Evolutionary conservation across 2,797 vertebrate species (phyloP).

Genomic region (Acrossocheilus wenchowensis): DNA sequence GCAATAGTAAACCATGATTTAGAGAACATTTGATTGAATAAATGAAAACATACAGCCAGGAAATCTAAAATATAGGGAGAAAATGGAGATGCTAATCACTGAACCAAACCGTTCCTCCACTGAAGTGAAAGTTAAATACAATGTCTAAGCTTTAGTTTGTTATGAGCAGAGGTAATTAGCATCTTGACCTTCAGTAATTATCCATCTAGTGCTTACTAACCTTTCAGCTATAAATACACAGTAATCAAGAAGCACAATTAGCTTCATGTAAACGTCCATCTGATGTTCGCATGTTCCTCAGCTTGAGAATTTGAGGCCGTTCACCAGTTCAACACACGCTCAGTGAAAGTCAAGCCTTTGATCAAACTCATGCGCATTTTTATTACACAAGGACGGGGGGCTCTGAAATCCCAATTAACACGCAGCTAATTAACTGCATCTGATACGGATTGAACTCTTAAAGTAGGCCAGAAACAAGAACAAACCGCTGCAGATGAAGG

Average conservation of each 20-base stretch:
- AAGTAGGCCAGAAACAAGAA: conserved; percentile 55
- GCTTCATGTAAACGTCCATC: not conserved
- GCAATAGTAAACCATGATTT: not conserved
- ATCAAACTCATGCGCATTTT: conserved; percentile 26
- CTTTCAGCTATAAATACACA: conserved; percentile 62
- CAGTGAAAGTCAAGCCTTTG: not conserved
- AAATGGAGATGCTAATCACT: not conserved
- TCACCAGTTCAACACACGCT: not conserved
- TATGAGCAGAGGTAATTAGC: conserved; percentile 75
- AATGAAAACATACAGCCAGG: too few species aligned
- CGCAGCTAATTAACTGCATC: conserved; percentile 82
- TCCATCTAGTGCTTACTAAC: conserved; percentile 72
- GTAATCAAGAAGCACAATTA: conserved; percentile 43
- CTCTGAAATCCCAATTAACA: conserved; percentile 82
- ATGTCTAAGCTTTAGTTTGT: conserved; percentile 60
- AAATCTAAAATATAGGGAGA: not conserved
- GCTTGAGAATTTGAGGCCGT: not conserved
- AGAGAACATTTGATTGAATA: not conserved
- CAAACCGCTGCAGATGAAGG: conserved; percentile 8
- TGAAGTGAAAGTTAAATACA: not conserved
- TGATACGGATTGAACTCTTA: conserved; percentile 76
- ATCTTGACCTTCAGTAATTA: conserved; percentile 72
- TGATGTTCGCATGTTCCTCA: not conserved
- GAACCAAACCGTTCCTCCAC: not conserved
- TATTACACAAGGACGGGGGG: conserved; percentile 68